Evolutionary conservation across 2,888 invertebrate genomes (phyloP).

Genomic region (Gnatocerus cornutus): DNA sequence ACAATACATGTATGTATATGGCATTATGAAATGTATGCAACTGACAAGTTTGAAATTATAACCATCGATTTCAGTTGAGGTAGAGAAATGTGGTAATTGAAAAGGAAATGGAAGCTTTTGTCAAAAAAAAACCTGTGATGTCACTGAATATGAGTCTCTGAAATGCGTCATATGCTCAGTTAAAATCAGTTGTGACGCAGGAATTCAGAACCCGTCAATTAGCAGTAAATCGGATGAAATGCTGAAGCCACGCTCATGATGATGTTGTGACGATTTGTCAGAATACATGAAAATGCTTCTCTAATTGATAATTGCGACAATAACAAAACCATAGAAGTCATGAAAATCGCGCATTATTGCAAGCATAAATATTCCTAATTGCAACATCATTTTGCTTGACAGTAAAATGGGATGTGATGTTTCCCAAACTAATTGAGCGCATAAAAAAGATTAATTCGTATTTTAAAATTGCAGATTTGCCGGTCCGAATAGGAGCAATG

Average conservation of each 20-base stretch:
- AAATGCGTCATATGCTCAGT: neutral
- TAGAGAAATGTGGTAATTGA: neutral
- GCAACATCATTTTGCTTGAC: too few species aligned
- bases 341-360: too few species aligned
- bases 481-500: too few species aligned
- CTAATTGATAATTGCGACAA: too few species aligned
- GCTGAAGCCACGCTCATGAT: neutral
- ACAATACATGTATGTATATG: constrained; percentile 22
- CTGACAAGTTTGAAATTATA: constrained; percentile 29
- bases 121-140: neutral
- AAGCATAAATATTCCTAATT: too few species aligned
- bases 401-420: too few species aligned
- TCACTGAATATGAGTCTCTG: neutral
- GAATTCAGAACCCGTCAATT: constrained; percentile 5
- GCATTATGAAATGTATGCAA: constrained; percentile 15
- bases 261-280: neutral
- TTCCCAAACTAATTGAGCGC: too few species aligned
- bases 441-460: too few species aligned
- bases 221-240: neutral
- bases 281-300: too few species aligned
- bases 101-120: neutral
- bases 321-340: too few species aligned
- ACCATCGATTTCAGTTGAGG: constrained; percentile 7
- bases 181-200: constrained; percentile 3
- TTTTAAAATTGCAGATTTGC: too few species aligned